These are phyloP conservation scores for Acrossocheilus fasciatus DNA, from an alignment of 2,797 vertebrate genomes.

Conservation along the genomic window DNA sequence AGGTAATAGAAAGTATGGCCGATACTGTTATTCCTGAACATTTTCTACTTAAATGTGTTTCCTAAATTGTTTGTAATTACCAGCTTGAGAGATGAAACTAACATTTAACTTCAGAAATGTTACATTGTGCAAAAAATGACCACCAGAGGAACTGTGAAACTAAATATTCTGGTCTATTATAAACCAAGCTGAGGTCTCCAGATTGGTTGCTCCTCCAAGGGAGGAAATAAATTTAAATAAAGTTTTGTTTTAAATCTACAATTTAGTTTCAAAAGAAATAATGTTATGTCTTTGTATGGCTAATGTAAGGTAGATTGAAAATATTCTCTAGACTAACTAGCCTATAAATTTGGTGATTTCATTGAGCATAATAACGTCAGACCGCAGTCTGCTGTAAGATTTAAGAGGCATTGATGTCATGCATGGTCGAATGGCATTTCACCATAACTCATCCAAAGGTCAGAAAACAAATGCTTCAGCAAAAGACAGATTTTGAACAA, in stretches of 20 bases:
- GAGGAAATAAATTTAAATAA: background rate
- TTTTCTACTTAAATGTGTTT: background rate
- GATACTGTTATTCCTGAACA: background rate
- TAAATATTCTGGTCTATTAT: constrained; percentile 1
- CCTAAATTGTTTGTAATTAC: background rate
- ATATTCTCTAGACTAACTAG: background rate
- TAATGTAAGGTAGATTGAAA: constrained; percentile 6
- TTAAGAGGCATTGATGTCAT: constrained; percentile 45
- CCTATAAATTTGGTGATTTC: constrained; percentile 33
- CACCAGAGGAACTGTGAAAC: background rate
- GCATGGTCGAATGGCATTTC: constrained; percentile 25
- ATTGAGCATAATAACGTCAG: constrained; percentile 27
- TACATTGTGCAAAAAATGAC: background rate
- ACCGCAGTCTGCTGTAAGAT: constrained; percentile 29
- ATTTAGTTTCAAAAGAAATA: background rate
- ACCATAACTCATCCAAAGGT: constrained; percentile 49
- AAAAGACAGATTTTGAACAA: constrained; percentile 23
- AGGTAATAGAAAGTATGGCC: background rate
- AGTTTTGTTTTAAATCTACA: background rate
- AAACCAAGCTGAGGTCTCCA: background rate
- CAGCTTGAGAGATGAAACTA: constrained; percentile 1
- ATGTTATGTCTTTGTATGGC: constrained; percentile 11
- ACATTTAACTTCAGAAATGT: constrained; percentile 3
- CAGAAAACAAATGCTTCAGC: constrained; percentile 43
- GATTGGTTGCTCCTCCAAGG: background rate